phyloP scores from a whole-genome alignment of 1,140 invertebrate species.

The Dryas iulia region DNA sequence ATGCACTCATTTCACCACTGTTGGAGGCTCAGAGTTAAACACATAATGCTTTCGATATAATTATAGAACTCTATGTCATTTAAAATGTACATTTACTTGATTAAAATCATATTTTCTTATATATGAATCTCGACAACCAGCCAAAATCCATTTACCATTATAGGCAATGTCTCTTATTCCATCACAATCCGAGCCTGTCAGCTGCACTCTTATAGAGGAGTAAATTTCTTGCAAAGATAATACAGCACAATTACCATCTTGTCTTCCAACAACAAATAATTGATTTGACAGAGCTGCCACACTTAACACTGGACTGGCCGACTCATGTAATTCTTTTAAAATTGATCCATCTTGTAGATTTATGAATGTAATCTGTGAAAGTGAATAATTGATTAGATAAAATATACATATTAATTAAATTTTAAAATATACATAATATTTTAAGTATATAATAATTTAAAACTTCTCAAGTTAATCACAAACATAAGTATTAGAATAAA shows the following conservation, averaged over 20 bases:
- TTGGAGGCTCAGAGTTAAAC: no score
- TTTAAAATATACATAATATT: no score
- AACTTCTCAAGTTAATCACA: no score
- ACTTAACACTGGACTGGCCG: constrained; percentile 74
- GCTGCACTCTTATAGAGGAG: constrained; percentile 74
- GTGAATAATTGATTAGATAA: constrained; percentile 8
- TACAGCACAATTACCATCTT: constrained; percentile 83
- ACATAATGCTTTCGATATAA: not conserved
- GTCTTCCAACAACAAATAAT: constrained; percentile 76
- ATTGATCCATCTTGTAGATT: constrained; percentile 51
- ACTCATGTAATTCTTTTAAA: constrained; percentile 70
- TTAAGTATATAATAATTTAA: no score
- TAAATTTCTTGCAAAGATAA: constrained; percentile 58
- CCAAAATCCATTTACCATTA: constrained; percentile 81
- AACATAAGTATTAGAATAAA: no score
- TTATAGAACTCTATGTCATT: constrained; percentile 38
- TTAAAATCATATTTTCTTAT: constrained; percentile 82
- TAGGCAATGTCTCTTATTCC: constrained; percentile 81
- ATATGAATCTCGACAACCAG: constrained; percentile 80
- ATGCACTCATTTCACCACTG: no score
- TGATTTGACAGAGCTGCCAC: constrained; percentile 55
- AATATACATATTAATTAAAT: no score
- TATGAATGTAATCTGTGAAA: constrained; percentile 58
- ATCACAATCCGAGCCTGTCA: constrained; percentile 87
- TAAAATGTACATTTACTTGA: constrained; percentile 68